Conservation (phyloP, 1,140 invertebrate species). For the Euura lappo region DNA sequence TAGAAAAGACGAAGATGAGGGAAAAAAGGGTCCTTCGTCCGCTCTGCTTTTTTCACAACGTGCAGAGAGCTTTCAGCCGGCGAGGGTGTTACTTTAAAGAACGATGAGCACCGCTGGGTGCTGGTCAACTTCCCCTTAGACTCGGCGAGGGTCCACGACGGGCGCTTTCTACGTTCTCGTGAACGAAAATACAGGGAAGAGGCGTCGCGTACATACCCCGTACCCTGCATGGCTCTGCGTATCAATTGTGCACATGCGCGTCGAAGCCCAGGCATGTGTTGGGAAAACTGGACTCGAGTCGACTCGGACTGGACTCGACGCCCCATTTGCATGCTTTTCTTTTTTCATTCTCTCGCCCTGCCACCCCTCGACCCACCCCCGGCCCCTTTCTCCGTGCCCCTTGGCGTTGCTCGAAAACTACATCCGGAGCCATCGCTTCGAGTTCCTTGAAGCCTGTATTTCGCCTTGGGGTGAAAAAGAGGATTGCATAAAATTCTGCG, state of each 20-base stretch:
- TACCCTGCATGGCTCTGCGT: not conserved
- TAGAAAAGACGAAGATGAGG: no score
- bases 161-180: constrained; percentile 24
- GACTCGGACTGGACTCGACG: constrained; percentile 17
- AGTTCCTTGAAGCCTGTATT: not conserved
- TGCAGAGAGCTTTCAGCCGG: no score
- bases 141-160: constrained; percentile 32
- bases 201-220: constrained; percentile 18
- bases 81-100: not conserved
- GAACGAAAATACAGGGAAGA: constrained; percentile 9
- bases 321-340: constrained; percentile 45
- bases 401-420: not conserved
- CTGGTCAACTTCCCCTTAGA: constrained; percentile 55
- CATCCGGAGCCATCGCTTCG: not conserved
- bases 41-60: no score
- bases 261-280: not conserved
- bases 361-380: not conserved
- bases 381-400: constrained; percentile 13
- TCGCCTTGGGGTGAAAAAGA: no score
- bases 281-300: constrained; percentile 40
- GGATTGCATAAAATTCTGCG: no score
- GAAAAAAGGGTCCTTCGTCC: no score
- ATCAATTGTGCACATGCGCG: not conserved
- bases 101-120: constrained; percentile 31
- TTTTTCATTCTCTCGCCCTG: constrained; percentile 27